A percentile compares a stretch with the other conserved stretches of the same genome.
phyloP scores from a whole-genome alignment of 2,113 vertebrate species.

The Suricata suricatta region DNA sequence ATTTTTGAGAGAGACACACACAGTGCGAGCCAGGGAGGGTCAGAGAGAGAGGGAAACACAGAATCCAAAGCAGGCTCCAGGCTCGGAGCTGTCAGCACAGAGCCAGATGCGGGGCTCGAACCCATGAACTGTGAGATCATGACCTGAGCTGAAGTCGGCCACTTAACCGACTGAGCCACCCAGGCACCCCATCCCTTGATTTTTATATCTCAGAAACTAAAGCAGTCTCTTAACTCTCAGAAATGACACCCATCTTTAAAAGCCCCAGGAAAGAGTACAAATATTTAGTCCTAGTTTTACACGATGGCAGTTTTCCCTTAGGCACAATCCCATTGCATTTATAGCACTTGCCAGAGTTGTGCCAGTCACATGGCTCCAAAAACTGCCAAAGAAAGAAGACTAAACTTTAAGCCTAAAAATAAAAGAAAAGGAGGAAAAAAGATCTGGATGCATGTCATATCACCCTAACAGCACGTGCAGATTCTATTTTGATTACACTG shows the following conservation, averaged over 20 bases:
- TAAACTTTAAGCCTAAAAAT: conserved; percentile 56
- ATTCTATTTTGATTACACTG: background rate
- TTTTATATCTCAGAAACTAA: conserved; percentile 45
- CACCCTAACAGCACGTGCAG: background rate
- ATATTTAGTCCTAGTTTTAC: conserved; percentile 59
- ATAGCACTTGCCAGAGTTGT: conserved; percentile 51
- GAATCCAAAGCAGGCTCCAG: too few relatives aligned
- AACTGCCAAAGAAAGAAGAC: conserved; percentile 30
- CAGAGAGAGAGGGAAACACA: too few relatives aligned
- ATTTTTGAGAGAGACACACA: too few relatives aligned
- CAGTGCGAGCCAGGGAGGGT: too few relatives aligned
- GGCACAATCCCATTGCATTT: background rate
- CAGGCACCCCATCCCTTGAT: background rate
- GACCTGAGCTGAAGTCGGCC: too few relatives aligned
- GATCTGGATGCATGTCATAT: background rate
- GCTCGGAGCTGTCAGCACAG: too few relatives aligned
- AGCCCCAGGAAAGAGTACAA: conserved; percentile 3
- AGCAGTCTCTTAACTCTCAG: conserved; percentile 23
- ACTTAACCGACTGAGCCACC: too few relatives aligned
- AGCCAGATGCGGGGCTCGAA: too few relatives aligned
- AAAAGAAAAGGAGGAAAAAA: background rate
- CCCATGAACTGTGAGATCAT: too few relatives aligned
- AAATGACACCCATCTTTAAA: conserved; percentile 52
- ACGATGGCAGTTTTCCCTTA: conserved; percentile 16
- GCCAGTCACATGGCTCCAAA: conserved; percentile 37